Evolutionary conservation across 2,797 vertebrate species (phyloP).

Genomic region (Allobates femoralis): DNA sequence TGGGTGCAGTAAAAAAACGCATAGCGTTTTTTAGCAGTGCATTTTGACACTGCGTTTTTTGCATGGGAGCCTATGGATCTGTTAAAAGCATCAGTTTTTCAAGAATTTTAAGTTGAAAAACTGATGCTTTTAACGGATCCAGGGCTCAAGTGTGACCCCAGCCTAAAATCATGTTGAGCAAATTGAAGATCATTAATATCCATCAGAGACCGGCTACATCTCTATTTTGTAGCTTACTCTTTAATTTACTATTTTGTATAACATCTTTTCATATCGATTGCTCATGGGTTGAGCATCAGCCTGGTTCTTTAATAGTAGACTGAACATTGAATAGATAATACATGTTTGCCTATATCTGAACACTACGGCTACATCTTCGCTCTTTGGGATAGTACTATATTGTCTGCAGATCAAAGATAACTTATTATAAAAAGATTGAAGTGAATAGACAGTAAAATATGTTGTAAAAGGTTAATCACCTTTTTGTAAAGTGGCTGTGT

Average conservation of each 20-base stretch:
- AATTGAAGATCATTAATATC: too few species aligned
- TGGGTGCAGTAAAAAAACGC: too few species aligned
- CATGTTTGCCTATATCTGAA: not conserved
- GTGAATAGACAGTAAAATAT: conserved; percentile 1
- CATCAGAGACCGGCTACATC: not conserved
- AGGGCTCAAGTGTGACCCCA: too few species aligned
- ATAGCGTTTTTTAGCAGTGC: too few species aligned
- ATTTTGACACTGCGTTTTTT: too few species aligned
- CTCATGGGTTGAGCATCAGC: not conserved
- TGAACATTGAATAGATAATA: not conserved
- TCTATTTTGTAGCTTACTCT: not conserved
- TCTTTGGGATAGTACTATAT: not conserved
- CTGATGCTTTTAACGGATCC: too few species aligned
- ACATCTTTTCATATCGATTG: not conserved
- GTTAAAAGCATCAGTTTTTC: too few species aligned
- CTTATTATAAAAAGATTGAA: not conserved
- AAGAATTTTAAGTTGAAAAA: too few species aligned
- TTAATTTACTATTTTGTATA: not conserved
- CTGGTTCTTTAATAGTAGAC: not conserved
- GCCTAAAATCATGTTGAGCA: too few species aligned
- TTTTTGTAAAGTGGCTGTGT: not conserved
- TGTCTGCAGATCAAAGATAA: not conserved
- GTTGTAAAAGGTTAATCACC: conserved; percentile 1
- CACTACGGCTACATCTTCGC: not conserved
- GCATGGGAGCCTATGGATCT: too few species aligned